phyloP scores from a whole-genome alignment of 1,140 invertebrate genomes.

The Asbolus verrucosus region DNA sequence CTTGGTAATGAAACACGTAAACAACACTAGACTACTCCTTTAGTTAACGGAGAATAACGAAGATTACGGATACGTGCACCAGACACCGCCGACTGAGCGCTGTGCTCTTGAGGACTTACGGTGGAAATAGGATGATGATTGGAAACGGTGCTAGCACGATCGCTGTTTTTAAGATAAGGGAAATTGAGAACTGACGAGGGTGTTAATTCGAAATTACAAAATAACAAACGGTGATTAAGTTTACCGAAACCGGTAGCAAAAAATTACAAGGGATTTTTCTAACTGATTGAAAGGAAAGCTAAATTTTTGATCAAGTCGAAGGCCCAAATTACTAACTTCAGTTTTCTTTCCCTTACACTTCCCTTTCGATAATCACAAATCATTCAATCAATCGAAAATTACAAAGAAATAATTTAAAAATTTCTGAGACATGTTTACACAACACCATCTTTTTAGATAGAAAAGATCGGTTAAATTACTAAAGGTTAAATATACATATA shows the following conservation, averaged over 20 bases:
- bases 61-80: constrained; percentile 37
- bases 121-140: constrained; percentile 20
- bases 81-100: constrained; percentile 1
- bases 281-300: constrained; percentile 5
- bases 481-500: no score
- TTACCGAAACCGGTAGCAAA: background rate
- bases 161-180: constrained; percentile 27
- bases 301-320: background rate
- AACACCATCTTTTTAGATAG: no score
- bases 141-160: constrained; percentile 3
- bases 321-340: constrained; percentile 24
- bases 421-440: no score
- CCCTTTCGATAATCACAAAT: no score
- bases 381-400: no score
- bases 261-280: constrained; percentile 7
- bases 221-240: constrained; percentile 33
- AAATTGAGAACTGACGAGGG: constrained; percentile 10
- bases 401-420: no score
- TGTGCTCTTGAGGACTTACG: constrained; percentile 20
- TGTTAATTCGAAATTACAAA: constrained; percentile 37
- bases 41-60: constrained; percentile 41
- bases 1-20: constrained; percentile 51
- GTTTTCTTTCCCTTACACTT: no score
- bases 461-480: no score
- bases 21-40: constrained; percentile 46